These are phyloP conservation scores for Tipula confusa DNA, from an alignment of 2,888 invertebrate species.

Conservation along the genomic window DNA sequence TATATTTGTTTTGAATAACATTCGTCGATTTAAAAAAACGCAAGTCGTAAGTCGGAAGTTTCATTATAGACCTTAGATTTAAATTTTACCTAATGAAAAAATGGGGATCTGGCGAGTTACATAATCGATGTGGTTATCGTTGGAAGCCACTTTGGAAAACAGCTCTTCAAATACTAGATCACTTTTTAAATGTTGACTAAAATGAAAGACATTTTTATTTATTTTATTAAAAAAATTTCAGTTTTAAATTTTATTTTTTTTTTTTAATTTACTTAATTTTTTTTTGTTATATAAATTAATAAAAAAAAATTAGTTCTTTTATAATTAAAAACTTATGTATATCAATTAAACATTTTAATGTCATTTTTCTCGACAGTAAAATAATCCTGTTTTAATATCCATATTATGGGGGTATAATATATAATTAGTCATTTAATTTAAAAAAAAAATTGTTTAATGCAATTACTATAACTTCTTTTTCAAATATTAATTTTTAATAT, in stretches of 20 bases:
- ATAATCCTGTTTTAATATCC: neutral
- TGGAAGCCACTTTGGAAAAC: no score
- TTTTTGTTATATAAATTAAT: neutral
- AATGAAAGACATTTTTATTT: neutral
- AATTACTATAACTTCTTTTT: no score
- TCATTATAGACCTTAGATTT: no score
- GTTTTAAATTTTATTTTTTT: neutral
- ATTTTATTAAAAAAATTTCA: neutral
- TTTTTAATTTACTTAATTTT: neutral
- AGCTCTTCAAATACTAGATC: no score
- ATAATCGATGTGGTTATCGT: no score
- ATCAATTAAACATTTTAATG: neutral
- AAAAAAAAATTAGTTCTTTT: neutral
- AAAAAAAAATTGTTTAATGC: neutral
- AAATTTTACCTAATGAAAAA: no score
- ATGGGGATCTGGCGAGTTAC: no score
- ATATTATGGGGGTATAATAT: neutral
- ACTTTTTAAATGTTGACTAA: no score
- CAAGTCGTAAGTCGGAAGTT: no score
- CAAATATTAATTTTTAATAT: no score
- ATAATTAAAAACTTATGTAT: neutral
- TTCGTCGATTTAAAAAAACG: no score
- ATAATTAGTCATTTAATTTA: neutral
- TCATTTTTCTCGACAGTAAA: neutral
- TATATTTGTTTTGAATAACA: no score